Conservation (phyloP, 2,797 vertebrate species). For the Botia kubotai region DNA sequence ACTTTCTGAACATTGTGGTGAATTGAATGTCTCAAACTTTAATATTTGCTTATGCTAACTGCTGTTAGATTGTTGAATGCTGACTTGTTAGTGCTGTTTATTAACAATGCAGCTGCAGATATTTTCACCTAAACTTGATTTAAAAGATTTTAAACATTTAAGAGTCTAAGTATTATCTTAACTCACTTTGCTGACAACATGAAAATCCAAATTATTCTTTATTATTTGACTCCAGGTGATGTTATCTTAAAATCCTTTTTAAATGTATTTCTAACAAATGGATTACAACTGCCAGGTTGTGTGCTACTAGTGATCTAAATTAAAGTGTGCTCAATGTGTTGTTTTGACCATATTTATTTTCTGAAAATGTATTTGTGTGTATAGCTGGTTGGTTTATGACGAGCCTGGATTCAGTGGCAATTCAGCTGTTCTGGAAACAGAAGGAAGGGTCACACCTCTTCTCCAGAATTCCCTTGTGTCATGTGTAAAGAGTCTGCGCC, state of each 20-base stretch:
- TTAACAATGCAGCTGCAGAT: slow-evolving; percentile 30
- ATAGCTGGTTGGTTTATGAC: slow-evolving; percentile 79
- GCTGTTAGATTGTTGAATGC: slow-evolving; percentile 15
- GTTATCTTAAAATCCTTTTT: no score
- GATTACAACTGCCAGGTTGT: not conserved
- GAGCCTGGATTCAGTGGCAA: slow-evolving; percentile 81
- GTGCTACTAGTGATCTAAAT: not conserved
- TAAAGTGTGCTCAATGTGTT: not conserved
- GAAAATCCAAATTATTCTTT: not conserved
- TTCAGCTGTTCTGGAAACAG: slow-evolving; percentile 78
- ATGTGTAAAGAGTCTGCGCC: slow-evolving; percentile 79
- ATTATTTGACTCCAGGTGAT: not conserved
- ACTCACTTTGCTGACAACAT: not conserved
- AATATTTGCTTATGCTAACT: slow-evolving; percentile 19
- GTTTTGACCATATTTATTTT: slow-evolving; percentile 20
- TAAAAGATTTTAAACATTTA: not conserved
- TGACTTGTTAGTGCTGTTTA: slow-evolving; percentile 36
- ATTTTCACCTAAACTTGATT: not conserved
- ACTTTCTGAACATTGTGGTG: no score
- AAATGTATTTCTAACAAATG: not conserved
- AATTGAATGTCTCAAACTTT: no score
- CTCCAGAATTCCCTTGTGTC: slow-evolving; percentile 65
- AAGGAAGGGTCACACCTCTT: slow-evolving; percentile 67
- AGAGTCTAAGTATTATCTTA: not conserved
- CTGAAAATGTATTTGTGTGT: slow-evolving; percentile 16